Conservation (phyloP, 2,113 vertebrate species). For the Lamprologus callipterus region DNA sequence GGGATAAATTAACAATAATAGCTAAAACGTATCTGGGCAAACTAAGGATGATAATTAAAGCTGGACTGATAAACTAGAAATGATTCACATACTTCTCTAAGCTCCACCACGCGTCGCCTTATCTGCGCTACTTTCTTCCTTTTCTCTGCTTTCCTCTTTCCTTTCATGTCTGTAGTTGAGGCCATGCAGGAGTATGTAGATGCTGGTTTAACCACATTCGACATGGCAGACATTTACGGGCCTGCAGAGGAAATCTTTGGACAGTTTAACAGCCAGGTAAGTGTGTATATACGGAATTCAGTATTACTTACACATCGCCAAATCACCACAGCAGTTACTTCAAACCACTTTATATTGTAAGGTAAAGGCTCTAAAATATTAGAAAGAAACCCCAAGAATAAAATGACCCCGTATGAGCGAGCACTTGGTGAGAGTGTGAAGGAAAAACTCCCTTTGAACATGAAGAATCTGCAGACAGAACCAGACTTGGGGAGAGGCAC, state of each 20-base stretch:
- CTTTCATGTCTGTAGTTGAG: conserved; percentile 9
- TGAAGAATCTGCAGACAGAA: neutral
- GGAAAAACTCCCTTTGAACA: neutral
- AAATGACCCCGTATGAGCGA: fast-evolving
- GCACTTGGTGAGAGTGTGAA: neutral
- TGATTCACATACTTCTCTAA: neutral
- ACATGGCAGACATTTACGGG: conserved; percentile 54
- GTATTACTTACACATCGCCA: neutral
- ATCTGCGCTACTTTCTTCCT: neutral
- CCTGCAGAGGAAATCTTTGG: conserved; percentile 55
- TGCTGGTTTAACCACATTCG: conserved; percentile 48
- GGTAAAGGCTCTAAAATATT: neutral
- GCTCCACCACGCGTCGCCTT: neutral
- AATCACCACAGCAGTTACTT: neutral
- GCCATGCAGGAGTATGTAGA: conserved; percentile 41
- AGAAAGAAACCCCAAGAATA: neutral
- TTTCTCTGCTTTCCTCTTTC: neutral
- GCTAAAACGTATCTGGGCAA: neutral
- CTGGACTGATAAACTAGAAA: neutral
- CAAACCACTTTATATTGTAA: neutral
- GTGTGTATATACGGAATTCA: neutral
- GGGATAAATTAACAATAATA: neutral
- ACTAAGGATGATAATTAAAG: neutral
- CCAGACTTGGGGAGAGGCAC: neutral
- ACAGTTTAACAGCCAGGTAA: conserved; percentile 36